Base-by-base conservation (phyloP, 2,888 invertebrate genomes). In the Pseudolycoriella hygida region DNA sequence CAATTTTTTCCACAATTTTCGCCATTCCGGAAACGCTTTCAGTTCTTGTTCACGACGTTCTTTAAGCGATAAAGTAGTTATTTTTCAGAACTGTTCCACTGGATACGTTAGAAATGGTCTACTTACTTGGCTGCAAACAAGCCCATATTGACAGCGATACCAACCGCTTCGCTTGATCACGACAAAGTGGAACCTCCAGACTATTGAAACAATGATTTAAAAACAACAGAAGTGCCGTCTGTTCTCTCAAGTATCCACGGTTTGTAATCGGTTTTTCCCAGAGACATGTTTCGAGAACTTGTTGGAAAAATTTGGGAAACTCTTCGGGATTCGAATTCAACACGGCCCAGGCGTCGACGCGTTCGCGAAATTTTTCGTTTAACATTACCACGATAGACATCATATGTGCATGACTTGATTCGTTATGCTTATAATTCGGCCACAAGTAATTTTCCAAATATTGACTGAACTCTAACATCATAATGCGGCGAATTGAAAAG, bases 351-450 rank as follows among this genome's bases (percentile, higher is more conserved):
- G 94, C 90, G 49, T 87, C 88, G 8, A 97, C 93, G 44, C 97
- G 71, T 66, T 99, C 98, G 2, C 97, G 72, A 59, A 94, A 93
- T 63, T 99, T 99, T 62, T 98, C 97, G 68, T 98, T 99, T 40
- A 97, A 80, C 88, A 98, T 92, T 1, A 89, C 82, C n/a, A 93
- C 86, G 51, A 98, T 90, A 0, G 96, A 94, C 78, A 98, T 78
- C 57, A 94, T 76, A 62, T 96, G 94, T n/a, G 84, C 79, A 55
- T 81, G 76, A 2, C 82, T 74, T 2, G 89, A 79, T 52, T 69
- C 66, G n/a, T 74, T 76, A 0, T 80, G 72, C 45, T 72, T 69
- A 63, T 88, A 98, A 66, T 96, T 88, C 1, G 94, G 93, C 98
- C 97, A 98, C 44, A 98, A 63, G 63, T 87, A 97, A 58, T 87